These are phyloP conservation scores for Cochlearius cochlearius DNA, from an alignment of 2,113 vertebrate genomes.

Conservation along the genomic window DNA sequence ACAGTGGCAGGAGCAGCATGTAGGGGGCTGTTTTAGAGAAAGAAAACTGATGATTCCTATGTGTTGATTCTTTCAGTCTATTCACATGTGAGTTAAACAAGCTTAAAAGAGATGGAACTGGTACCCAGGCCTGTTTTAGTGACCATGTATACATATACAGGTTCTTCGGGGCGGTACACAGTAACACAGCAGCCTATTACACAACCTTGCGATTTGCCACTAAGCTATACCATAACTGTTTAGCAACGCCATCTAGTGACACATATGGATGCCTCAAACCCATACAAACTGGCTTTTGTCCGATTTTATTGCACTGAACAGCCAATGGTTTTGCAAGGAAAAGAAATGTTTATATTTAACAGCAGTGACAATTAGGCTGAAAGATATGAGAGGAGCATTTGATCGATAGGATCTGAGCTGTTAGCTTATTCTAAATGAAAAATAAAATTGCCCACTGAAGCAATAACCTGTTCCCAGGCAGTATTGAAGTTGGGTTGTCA, in stretches of 20 bases:
- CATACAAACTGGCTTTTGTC: neutral
- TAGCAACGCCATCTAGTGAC: conserved; percentile 52
- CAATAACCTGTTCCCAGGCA: neutral
- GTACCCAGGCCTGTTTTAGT: neutral
- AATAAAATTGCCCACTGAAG: neutral
- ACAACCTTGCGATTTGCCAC: neutral
- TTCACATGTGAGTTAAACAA: neutral
- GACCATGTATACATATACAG: too few relatives aligned
- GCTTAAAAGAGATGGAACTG: neutral
- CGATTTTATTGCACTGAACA: neutral
- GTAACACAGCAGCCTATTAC: neutral
- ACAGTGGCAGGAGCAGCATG: fast-evolving
- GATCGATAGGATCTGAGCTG: neutral
- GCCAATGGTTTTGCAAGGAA: neutral
- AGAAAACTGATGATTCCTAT: neutral
- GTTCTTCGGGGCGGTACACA: fast-evolving
- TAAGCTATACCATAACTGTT: neutral
- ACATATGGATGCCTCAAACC: neutral
- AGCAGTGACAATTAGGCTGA: neutral
- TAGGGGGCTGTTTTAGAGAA: neutral
- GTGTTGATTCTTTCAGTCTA: neutral
- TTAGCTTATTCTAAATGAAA: neutral
- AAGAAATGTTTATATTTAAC: neutral
- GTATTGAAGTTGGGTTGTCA: neutral
- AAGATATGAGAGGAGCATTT: neutral